phyloP scores from a whole-genome alignment of 2,888 invertebrate genomes.

The Nebria salina region DNA sequence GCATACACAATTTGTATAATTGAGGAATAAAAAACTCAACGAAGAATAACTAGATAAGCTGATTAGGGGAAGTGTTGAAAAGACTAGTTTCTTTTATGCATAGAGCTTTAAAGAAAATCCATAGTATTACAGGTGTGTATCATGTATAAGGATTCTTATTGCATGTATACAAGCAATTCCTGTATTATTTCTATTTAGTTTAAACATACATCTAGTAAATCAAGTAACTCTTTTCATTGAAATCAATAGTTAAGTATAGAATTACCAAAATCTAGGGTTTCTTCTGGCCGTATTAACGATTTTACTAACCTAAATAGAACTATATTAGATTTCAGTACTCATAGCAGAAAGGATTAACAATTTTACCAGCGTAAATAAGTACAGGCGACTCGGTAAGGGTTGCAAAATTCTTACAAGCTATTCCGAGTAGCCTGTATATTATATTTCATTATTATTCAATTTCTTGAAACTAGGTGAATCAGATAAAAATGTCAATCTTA shows the following conservation, averaged over 20 bases:
- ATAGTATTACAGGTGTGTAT: neutral
- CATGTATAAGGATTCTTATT: neutral
- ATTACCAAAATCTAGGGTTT: neutral
- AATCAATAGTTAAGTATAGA: neutral
- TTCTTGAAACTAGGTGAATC: neutral
- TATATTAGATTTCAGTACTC: neutral
- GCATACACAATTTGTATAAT: neutral
- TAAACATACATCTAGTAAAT: neutral
- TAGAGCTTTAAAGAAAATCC: neutral
- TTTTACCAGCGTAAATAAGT: neutral
- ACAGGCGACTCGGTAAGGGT: neutral
- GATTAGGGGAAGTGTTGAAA: conserved; percentile 1
- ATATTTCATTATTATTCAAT: neutral
- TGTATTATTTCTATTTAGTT: neutral
- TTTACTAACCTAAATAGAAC: neutral
- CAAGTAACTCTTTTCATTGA: neutral
- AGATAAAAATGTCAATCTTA: neutral
- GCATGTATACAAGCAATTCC: neutral
- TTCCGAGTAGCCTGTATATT: too few relatives aligned
- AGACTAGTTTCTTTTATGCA: neutral
- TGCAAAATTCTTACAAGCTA: too few relatives aligned
- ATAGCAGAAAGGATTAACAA: neutral
- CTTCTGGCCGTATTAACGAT: neutral
- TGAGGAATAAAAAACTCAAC: neutral
- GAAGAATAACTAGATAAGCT: neutral